These are phyloP conservation scores for Philereme transversata DNA, from an alignment of 2,888 invertebrate genomes.

Conservation along the genomic window DNA sequence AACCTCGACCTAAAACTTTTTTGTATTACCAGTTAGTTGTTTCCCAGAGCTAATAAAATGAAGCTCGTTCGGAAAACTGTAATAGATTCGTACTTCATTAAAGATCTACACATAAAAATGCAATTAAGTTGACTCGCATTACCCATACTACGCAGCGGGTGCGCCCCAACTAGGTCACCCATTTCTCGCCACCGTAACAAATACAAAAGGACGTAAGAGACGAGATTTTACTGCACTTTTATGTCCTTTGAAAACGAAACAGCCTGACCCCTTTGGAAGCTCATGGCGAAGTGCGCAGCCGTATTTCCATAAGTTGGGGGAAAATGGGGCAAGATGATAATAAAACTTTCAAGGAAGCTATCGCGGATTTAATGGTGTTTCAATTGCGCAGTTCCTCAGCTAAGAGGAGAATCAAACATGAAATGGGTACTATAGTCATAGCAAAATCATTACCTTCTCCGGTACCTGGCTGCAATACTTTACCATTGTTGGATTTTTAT, in stretches of 20 bases:
- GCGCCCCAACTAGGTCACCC: slow-evolving; percentile 77
- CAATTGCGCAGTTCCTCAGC: slow-evolving; percentile 25
- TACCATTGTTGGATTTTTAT: neutral
- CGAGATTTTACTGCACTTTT: slow-evolving; percentile 53
- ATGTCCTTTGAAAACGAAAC: slow-evolving; percentile 60
- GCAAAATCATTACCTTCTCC: too few relatives aligned
- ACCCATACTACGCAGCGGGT: slow-evolving; percentile 60
- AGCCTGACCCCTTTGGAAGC: slow-evolving; percentile 59
- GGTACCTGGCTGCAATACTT: neutral
- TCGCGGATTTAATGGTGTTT: slow-evolving; percentile 40
- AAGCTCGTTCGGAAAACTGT: slow-evolving; percentile 19
- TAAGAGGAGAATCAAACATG: slow-evolving; percentile 1
- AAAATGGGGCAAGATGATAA: slow-evolving; percentile 44
- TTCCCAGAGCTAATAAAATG: slow-evolving; percentile 1
- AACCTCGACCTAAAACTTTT: neutral
- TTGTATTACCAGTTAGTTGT: neutral
- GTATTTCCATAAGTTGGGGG: slow-evolving; percentile 38
- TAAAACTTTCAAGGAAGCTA: slow-evolving; percentile 48
- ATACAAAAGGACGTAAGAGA: slow-evolving; percentile 60
- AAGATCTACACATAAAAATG: slow-evolving; percentile 51
- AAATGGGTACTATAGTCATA: too few relatives aligned
- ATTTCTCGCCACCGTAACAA: slow-evolving; percentile 61
- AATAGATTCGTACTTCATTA: slow-evolving; percentile 40
- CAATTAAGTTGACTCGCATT: slow-evolving; percentile 65
- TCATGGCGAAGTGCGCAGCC: slow-evolving; percentile 41